Evolutionary conservation across 1,140 invertebrate species (phyloP), one percentile per base, ranked within the genome.

Genomic region (Danaus melanippus): DNA sequence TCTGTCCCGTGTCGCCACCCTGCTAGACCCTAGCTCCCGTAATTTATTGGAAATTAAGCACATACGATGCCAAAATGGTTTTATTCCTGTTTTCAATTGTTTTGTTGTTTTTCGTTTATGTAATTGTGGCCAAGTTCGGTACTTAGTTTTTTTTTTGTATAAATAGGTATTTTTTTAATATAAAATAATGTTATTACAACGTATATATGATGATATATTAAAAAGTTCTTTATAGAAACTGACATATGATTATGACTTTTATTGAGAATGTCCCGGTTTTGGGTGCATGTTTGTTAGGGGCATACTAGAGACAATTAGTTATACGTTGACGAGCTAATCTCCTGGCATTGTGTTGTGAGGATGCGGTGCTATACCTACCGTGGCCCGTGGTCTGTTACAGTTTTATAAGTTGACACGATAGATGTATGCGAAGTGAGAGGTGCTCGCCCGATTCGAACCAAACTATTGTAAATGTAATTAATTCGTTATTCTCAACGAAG

Each of bases 51-150:
- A 71, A 76, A 68, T 72, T 81, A 82, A 70, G 79, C 83, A 81
- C 73, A 82, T 78, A 76, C 79, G 77, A 86, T 81, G 79, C 83
- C 83, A 84, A 85, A 85, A 86, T 86, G 83, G 83, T 84, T 81
- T 80, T 81, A 83, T 83, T 84, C 81, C 81, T 84, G 81, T 84
- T 86, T 83, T 78, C 81, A 75, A 79, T 84, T 84, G 78, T 86
- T 86, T 83, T 86, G 79, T 86, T 86, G 74, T 86, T 82, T 78
- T 79, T 83, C 74, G 82, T 86, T 83, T 84, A 81, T 84, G 78
- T 84, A 84, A 83, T 77, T 79, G 79, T 86, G 79, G 81, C 83
- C 83, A 77, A 83, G 62, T 73, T 83, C 77, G 83, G 79, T 84
- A 84, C 83, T 84, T 83, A 86, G 84, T 77, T 79, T 70, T 55